Conservation (phyloP, 2,113 vertebrate species). For the Electrona antarctica region DNA sequence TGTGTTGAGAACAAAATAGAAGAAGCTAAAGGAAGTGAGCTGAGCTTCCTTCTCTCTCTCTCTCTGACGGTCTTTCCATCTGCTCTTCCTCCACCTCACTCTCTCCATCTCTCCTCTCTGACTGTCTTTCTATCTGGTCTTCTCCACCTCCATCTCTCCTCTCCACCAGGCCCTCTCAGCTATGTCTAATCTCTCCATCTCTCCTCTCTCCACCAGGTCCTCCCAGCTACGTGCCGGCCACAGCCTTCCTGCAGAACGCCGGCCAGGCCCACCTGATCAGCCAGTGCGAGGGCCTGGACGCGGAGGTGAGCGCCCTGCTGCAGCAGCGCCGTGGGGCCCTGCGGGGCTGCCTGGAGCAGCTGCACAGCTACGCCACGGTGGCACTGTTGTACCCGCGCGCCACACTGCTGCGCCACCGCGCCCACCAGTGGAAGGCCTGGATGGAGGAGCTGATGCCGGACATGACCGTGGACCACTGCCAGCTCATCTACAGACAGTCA, state of each 20-base stretch:
- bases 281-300: constrained; percentile 94
- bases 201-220: constrained; percentile 79
- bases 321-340: constrained; percentile 92
- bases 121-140: too few species aligned
- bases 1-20: too few species aligned
- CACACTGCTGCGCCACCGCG: constrained; percentile 89
- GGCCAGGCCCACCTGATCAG: constrained; percentile 96
- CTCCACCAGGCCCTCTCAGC: constrained; percentile 89
- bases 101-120: too few species aligned
- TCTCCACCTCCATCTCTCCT: too few species aligned
- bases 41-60: too few species aligned
- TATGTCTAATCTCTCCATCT: constrained; percentile 79
- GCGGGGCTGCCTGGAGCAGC: constrained; percentile 90
- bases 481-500: constrained; percentile 90
- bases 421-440: constrained; percentile 96
- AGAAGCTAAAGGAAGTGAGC: too few species aligned
- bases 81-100: too few species aligned
- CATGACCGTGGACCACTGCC: constrained; percentile 90
- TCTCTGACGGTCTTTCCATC: too few species aligned
- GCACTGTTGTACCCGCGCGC: constrained; percentile 94
- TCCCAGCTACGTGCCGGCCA: constrained; percentile 97
- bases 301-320: constrained; percentile 87
- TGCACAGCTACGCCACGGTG: constrained; percentile 97
- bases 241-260: constrained; percentile 94
- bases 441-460: constrained; percentile 93